These are phyloP conservation scores for Hybognathus amarus DNA, from an alignment of 2,797 vertebrate genomes.

Conservation along the genomic window DNA sequence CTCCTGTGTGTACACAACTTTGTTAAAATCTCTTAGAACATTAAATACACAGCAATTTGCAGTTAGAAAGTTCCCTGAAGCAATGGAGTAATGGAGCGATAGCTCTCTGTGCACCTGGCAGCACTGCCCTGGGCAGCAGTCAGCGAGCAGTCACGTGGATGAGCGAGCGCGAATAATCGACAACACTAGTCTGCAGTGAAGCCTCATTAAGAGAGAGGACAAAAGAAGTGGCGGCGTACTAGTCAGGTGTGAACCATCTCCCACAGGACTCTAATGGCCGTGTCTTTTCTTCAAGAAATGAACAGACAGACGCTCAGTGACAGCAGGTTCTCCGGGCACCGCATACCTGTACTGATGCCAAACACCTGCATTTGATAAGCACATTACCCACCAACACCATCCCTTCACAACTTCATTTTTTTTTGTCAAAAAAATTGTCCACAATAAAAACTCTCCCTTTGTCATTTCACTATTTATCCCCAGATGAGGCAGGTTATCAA, in stretches of 20 bases:
- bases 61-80: conserved; percentile 35
- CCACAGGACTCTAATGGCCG: conserved; percentile 24
- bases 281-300: conserved; percentile 22
- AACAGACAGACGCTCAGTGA: conserved; percentile 7
- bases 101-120: conserved; percentile 39
- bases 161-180: conserved; percentile 39
- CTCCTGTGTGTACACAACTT: background rate
- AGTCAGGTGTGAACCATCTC: conserved; percentile 44
- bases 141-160: conserved; percentile 31
- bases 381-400: background rate
- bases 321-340: background rate
- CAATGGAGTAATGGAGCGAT: conserved; percentile 29
- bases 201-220: conserved; percentile 46
- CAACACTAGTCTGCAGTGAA: conserved; percentile 24
- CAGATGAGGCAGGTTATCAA: background rate
- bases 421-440: background rate
- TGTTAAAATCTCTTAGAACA: conserved; percentile 13
- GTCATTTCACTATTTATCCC: conserved; percentile 13
- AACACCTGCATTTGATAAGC: conserved; percentile 6
- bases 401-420: conserved; percentile 2
- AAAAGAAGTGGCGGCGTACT: conserved; percentile 20
- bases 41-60: conserved; percentile 31
- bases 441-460: background rate
- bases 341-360: background rate
- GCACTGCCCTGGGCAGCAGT: conserved; percentile 34